Conservation (phyloP, 2,888 invertebrate species). For the Mythimna impura region DNA sequence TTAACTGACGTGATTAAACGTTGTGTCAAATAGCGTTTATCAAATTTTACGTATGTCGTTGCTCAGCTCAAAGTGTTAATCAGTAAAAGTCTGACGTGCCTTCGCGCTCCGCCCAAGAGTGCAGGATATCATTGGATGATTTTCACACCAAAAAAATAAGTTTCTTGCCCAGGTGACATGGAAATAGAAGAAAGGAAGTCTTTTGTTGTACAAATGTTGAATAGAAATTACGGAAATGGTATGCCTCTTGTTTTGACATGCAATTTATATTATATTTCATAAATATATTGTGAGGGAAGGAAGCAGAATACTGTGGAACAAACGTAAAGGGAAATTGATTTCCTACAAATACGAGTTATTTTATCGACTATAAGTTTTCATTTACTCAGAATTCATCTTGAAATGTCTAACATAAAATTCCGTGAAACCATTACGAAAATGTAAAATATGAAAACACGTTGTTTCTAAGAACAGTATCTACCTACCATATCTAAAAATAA, state of each 20-base stretch:
- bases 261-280: constrained; percentile 17
- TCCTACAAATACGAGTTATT: background rate
- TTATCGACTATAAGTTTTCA: background rate
- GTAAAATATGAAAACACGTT: too few species aligned
- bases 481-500: too few species aligned
- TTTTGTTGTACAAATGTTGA: constrained; percentile 46
- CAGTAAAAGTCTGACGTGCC: too few species aligned
- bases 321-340: background rate
- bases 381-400: background rate
- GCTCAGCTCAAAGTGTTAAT: too few species aligned
- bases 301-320: background rate
- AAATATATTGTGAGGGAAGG: background rate
- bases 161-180: constrained; percentile 51
- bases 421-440: background rate
- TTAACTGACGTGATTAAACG: too few species aligned
- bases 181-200: constrained; percentile 52
- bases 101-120: too few species aligned
- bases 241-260: constrained; percentile 28
- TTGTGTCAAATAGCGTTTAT: too few species aligned
- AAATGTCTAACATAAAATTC: background rate
- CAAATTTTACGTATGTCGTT: too few species aligned
- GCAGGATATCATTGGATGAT: too few species aligned
- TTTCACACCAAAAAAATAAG: too few species aligned
- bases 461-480: too few species aligned
- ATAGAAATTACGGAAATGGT: constrained; percentile 31